A percentile compares a stretch with the other conserved stretches of the same genome.
These are phyloP conservation scores for Platichthys flesus DNA, from an alignment of 2,113 vertebrate species.

Conservation along the genomic window DNA sequence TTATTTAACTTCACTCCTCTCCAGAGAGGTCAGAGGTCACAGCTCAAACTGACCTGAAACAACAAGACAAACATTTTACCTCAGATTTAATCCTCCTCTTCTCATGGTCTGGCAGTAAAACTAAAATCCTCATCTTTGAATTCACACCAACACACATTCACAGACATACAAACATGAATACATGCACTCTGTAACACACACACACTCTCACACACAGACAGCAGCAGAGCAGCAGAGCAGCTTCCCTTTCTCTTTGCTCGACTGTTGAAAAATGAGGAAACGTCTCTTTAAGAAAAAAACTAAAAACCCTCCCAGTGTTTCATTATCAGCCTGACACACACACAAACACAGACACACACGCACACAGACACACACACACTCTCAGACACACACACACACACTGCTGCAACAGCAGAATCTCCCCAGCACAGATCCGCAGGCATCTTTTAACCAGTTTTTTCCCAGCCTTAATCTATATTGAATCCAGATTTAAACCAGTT, in stretches of 20 bases:
- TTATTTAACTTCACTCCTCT: too few relatives aligned
- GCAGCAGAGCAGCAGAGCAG: slow-evolving; percentile 7
- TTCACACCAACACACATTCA: background rate
- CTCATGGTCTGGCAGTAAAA: slow-evolving; percentile 82
- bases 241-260: slow-evolving; percentile 61
- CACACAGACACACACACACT: slow-evolving; percentile 1
- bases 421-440: background rate
- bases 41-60: slow-evolving; percentile 1
- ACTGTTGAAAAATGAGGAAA: slow-evolving; percentile 82
- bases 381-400: background rate
- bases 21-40: slow-evolving; percentile 8
- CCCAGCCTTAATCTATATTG: background rate
- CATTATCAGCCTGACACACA: slow-evolving; percentile 39
- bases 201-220: slow-evolving; percentile 17
- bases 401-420: background rate
- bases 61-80: slow-evolving; percentile 68
- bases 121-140: slow-evolving; percentile 80
- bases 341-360: slow-evolving; percentile 38
- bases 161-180: background rate
- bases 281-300: slow-evolving; percentile 64
- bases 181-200: slow-evolving; percentile 2
- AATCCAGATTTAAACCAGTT: background rate
- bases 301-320: slow-evolving; percentile 45
- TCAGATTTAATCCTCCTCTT: slow-evolving; percentile 77
- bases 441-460: background rate